Evolutionary conservation across 2,797 vertebrate species (phyloP).

Genomic region (Muraenolepis orangiensis): DNA sequence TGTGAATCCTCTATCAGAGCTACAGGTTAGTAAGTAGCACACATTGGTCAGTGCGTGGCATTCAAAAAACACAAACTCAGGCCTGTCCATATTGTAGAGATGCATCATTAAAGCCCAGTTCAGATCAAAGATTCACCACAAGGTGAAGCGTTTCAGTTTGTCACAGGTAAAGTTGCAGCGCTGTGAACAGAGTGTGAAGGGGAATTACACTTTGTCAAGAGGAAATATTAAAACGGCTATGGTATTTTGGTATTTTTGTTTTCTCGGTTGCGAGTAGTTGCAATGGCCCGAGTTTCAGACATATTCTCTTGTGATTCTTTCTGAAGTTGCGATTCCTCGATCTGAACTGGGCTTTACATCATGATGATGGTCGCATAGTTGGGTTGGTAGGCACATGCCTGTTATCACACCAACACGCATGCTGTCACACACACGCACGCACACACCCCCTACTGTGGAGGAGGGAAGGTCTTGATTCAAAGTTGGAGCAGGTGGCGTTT

Average conservation of each 20-base stretch:
- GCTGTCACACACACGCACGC: slow-evolving; percentile 12
- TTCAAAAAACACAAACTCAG: not conserved
- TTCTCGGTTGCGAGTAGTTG: too few species aligned
- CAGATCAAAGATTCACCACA: not conserved
- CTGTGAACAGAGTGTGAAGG: too few species aligned
- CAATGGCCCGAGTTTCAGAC: not conserved
- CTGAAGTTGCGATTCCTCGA: not conserved
- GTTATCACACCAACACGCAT: not conserved
- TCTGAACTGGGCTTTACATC: not conserved
- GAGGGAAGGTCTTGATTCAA: slow-evolving; percentile 48
- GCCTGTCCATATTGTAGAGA: not conserved
- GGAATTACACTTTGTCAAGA: too few species aligned
- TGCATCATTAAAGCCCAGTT: not conserved
- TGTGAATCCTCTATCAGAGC: not conserved
- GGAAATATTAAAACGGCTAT: not conserved
- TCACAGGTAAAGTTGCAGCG: too few species aligned
- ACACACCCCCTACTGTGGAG: slow-evolving; percentile 56
- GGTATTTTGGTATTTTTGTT: not conserved
- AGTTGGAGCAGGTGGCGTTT: slow-evolving; percentile 44
- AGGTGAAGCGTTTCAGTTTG: not conserved
- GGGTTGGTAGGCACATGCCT: not conserved
- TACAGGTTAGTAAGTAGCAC: not conserved
- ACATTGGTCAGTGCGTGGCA: not conserved
- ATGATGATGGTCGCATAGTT: not conserved
- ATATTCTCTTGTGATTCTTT: not conserved